Base-by-base conservation (phyloP, 2,113 vertebrate genomes). In the Vireo altiloquus region DNA sequence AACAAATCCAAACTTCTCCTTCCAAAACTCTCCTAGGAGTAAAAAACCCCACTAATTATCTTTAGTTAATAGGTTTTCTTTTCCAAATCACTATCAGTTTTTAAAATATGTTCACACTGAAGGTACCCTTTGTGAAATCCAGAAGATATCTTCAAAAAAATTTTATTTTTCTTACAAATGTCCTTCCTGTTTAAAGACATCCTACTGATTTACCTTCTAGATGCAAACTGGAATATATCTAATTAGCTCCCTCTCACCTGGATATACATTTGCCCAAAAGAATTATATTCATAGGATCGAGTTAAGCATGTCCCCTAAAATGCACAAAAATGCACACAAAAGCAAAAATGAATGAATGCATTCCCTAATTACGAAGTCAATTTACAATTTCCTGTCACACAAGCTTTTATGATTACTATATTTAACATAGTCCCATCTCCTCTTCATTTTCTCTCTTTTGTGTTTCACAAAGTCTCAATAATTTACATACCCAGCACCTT, bases 371-470 rank as follows among this genome's bases (percentile, higher is more conserved):
- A 70, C 54, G 40, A 33, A 33, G 15, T 79, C 89, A 65, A 28
- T 61, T 91, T 80, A 65, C 40, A 70, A 18, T 93, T 86, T 97
- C 72, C 87, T 81, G 75, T 77, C 61, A 80, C 31, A 30, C 23
- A 56, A 59, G 79, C 82, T 88, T 90, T 92, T 80, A 74, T 65
- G 53, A 69, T 96, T 90, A 64, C 78, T 90, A n/a, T 76, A 82
- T 90, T 94, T 94, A 76, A 68, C 42, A 31, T 21, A 70, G 30
- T 56, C 46, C 35, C 82, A 47, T 89, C 1, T 2, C 42, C 50
- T 79, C 71, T 60, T 94, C 23, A 12, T 91, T 95, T 94, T 75
- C 28, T 77, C 40, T 86, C n/a, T 70, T 92, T 71, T 68, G 53
- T 44, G 71, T 91, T 94, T 85, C 54, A 64, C 70, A 30, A 44